phyloP scores from a whole-genome alignment of 2,888 invertebrate species.

The Chymomyza amoena region DNA sequence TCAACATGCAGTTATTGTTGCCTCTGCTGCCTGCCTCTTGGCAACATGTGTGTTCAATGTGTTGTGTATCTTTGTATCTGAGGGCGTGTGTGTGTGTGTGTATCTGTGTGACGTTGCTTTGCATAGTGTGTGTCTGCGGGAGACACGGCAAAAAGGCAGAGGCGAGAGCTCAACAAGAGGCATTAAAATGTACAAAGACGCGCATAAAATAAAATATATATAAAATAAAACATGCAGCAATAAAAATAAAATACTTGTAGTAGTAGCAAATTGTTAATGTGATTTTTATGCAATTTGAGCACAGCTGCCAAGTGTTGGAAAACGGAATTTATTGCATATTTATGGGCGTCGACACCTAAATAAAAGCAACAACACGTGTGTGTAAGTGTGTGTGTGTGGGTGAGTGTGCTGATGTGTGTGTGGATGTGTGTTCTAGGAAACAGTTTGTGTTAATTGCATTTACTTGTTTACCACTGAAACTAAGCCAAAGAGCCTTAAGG shows the following conservation, averaged over 20 bases:
- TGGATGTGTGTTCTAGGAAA: constrained; percentile 12
- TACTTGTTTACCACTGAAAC: background rate
- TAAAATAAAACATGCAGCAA: constrained; percentile 73
- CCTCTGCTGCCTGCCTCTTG: constrained; percentile 33
- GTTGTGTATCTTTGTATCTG: constrained; percentile 1
- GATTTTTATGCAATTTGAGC: constrained; percentile 67
- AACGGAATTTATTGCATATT: constrained; percentile 56
- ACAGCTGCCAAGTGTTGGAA: background rate
- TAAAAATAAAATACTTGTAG: constrained; percentile 73
- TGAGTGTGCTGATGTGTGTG: background rate
- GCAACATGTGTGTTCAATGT: constrained; percentile 66
- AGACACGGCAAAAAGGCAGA: background rate
- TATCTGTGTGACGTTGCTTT: constrained; percentile 34
- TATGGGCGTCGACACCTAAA: constrained; percentile 36
- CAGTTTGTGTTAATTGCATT: constrained; percentile 60
- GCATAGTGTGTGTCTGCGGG: constrained; percentile 39
- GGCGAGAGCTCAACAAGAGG: constrained; percentile 4
- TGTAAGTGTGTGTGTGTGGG: background rate
- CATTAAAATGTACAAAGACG: constrained; percentile 52
- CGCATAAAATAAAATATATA: constrained; percentile 65
- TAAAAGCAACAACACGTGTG: background rate
- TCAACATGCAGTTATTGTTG: constrained; percentile 3
- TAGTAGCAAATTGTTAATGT: constrained; percentile 73
- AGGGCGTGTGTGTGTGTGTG: constrained; percentile 19
- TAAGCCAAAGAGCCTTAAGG: background rate